phyloP scores from a whole-genome alignment of 2,113 vertebrate species.

The Cebidichthys violaceus region DNA sequence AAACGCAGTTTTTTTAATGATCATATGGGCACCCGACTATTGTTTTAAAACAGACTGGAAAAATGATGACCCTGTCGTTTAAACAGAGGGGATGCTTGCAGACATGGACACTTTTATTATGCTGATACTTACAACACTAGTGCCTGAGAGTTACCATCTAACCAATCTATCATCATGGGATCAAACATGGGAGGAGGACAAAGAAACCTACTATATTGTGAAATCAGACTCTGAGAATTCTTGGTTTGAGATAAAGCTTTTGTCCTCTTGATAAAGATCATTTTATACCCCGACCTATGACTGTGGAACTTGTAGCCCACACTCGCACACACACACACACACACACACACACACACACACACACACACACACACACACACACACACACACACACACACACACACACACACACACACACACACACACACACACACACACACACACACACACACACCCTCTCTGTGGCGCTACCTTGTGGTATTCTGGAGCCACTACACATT shows the following conservation, averaged over 20 bases:
- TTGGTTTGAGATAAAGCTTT: conserved; percentile 3
- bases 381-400: neutral
- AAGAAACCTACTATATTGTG: neutral
- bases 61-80: neutral
- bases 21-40: neutral
- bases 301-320: conserved; percentile 34
- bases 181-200: neutral
- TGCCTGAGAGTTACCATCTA: neutral
- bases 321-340: neutral
- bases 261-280: neutral
- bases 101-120: neutral
- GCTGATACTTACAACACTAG: conserved; percentile 5
- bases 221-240: conserved; percentile 2
- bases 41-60: neutral
- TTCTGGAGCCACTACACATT: neutral
- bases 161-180: neutral
- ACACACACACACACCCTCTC: neutral
- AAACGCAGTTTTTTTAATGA: neutral
- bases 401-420: neutral
- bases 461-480: conserved; percentile 62
- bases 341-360: neutral
- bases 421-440: neutral
- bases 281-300: conserved; percentile 2
- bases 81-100: neutral
- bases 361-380: neutral